These are phyloP conservation scores for Cataglyphis cursor DNA, from an alignment of 2,888 invertebrate genomes.

Conservation along the genomic window DNA sequence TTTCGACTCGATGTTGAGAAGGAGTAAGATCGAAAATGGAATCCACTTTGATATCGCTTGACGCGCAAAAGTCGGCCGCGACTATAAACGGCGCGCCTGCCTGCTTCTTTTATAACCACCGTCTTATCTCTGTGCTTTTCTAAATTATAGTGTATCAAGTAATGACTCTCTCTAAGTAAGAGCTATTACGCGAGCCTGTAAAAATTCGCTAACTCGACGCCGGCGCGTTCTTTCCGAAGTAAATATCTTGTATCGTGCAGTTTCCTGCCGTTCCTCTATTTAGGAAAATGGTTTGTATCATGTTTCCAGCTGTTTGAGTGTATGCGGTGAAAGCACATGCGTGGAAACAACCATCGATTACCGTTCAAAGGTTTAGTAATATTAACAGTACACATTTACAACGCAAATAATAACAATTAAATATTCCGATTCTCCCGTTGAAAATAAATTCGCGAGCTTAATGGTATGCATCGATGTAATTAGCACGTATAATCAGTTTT, in stretches of 20 bases:
- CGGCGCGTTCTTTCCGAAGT: conserved; percentile 25
- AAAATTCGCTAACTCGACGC: conserved; percentile 40
- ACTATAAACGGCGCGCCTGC: conserved; percentile 50
- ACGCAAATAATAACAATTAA: conserved; percentile 40
- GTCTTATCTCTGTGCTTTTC: conserved; percentile 63
- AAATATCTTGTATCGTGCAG: conserved; percentile 58
- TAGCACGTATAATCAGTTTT: conserved; percentile 49
- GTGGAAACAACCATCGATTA: conserved; percentile 31
- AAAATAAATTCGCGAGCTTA: conserved; percentile 39
- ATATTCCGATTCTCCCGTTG: conserved; percentile 20
- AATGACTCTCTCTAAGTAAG: conserved; percentile 67
- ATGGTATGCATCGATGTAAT: conserved; percentile 52
- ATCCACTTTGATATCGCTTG: conserved; percentile 53
- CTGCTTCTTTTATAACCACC: conserved; percentile 27
- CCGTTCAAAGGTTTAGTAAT: conserved; percentile 12
- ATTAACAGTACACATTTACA: conserved; percentile 16
- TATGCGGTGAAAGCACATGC: not conserved
- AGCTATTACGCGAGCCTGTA: conserved; percentile 60
- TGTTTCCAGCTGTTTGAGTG: conserved; percentile 29
- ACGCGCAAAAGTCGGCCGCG: conserved; percentile 58
- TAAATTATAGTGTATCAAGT: conserved; percentile 72
- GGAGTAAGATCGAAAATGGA: conserved; percentile 56
- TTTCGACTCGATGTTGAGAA: conserved; percentile 19
- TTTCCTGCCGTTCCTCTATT: conserved; percentile 45
- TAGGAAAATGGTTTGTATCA: conserved; percentile 49